Conservation (phyloP, 2,113 vertebrate species). For the Dascyllus trimaculatus region DNA sequence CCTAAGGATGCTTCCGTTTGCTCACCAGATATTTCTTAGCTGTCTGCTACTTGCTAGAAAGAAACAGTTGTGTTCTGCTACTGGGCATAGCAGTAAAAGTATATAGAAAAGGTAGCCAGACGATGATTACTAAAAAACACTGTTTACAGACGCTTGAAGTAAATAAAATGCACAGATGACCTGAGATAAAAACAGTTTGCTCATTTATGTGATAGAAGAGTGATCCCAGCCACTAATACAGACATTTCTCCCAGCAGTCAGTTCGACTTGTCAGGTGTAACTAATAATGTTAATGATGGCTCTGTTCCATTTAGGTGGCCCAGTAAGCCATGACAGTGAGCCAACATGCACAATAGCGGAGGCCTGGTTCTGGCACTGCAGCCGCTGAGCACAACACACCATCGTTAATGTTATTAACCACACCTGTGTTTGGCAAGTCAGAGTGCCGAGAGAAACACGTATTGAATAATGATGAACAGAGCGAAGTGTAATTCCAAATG, state of each 20-base stretch:
- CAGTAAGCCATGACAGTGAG: conserved; percentile 56
- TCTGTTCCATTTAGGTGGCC: conserved; percentile 61
- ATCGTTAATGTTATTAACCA: conserved; percentile 46
- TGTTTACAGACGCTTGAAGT: background rate
- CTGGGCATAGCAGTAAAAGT: background rate
- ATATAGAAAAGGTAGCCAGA: background rate
- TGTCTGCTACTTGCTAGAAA: background rate
- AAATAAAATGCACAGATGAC: background rate
- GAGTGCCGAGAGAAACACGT: conserved; percentile 35
- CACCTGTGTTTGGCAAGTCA: conserved; percentile 42
- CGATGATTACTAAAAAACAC: background rate
- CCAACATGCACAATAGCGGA: conserved; percentile 59
- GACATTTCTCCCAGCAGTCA: conserved; percentile 62
- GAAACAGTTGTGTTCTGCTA: background rate
- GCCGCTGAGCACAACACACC: conserved; percentile 43
- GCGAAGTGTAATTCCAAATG: conserved; percentile 17
- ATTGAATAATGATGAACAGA: conserved; percentile 45
- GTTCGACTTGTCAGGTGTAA: conserved; percentile 69
- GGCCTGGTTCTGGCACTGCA: conserved; percentile 42
- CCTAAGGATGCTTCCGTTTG: background rate
- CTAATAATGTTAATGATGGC: conserved; percentile 67
- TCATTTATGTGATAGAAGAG: conserved; percentile 1
- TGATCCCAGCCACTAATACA: conserved; percentile 57
- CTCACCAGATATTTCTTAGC: background rate
- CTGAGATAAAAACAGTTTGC: background rate